Percentiles rank a stretch among this genome's conserved stretches.
phyloP scores from a whole-genome alignment of 2,888 invertebrate genomes.

The Drosophila meridiana region DNA sequence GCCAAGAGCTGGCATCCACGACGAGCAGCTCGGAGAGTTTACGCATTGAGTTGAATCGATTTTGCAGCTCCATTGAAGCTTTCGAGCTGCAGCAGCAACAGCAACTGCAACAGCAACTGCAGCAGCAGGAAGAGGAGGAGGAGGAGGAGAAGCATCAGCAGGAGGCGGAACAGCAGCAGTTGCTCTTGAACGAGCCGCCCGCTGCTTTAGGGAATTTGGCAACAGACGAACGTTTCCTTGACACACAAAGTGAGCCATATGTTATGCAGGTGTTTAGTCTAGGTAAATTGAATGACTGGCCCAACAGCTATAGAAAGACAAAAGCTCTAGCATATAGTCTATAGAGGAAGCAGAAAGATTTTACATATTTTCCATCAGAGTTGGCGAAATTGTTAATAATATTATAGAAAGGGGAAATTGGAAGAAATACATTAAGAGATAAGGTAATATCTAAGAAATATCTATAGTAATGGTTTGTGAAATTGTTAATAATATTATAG shows the following conservation, averaged over 20 bases:
- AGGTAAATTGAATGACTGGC: constrained; percentile 32
- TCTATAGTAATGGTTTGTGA: background rate
- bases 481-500: background rate
- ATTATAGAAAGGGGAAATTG: no score
- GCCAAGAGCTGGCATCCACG: constrained; percentile 17
- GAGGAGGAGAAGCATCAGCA: background rate
- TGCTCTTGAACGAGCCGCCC: background rate
- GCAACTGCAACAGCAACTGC: background rate
- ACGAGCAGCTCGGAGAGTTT: constrained; percentile 69
- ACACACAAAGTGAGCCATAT: constrained; percentile 55
- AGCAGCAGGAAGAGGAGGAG: background rate
- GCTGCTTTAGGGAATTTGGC: constrained; percentile 3
- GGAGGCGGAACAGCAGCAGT: background rate
- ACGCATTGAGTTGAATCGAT: constrained; percentile 73
- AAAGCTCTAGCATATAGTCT: background rate
- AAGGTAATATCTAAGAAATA: background rate
- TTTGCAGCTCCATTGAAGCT: constrained; percentile 72
- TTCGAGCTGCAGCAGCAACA: constrained; percentile 53
- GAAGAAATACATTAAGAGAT: background rate
- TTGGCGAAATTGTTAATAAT: background rate
- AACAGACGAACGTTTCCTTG: constrained; percentile 20
- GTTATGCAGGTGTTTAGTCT: constrained; percentile 50
- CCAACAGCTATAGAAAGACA: background rate
- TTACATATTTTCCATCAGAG: background rate
- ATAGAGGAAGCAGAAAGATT: background rate